phyloP scores from a whole-genome alignment of 2,113 vertebrate genomes.

The Caretta caretta region DNA sequence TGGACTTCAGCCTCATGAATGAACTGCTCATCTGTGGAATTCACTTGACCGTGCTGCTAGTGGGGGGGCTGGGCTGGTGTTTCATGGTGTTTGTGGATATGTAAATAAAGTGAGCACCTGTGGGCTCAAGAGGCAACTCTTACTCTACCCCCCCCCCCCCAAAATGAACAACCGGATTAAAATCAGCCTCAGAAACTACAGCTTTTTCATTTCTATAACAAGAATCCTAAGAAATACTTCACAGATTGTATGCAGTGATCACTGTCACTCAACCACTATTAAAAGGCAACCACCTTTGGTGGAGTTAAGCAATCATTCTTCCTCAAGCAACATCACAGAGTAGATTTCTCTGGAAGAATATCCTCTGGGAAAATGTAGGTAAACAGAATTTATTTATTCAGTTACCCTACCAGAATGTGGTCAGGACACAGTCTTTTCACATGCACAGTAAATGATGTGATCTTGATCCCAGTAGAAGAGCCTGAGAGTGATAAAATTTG shows the following conservation, averaged over 20 bases:
- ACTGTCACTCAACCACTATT: not conserved
- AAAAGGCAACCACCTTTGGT: not conserved
- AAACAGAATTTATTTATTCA: not conserved
- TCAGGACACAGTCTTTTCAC: not conserved
- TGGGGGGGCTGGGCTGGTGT: constrained; percentile 97
- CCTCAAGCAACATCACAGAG: not conserved
- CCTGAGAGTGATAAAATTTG: not conserved
- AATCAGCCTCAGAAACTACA: not conserved
- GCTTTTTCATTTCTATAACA: not conserved
- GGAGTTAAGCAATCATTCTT: not conserved
- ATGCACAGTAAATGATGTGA: not conserved
- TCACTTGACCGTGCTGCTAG: constrained; percentile 96
- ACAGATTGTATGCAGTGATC: not conserved
- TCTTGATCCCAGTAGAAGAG: not conserved
- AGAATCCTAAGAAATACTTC: not conserved
- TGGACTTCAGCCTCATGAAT: constrained; percentile 94
- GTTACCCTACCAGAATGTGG: not conserved
- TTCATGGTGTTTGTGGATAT: constrained; percentile 99
- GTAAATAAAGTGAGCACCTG: constrained; percentile 82
- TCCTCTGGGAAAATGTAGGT: not conserved
- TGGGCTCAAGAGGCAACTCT: constrained; percentile 48
- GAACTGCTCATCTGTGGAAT: constrained; percentile 96
- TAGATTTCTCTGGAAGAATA: not conserved
- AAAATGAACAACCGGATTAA: not conserved
- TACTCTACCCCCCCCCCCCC: not conserved